phyloP scores from a whole-genome alignment of 2,797 vertebrate species.

The Eupleurogrammus muticus region DNA sequence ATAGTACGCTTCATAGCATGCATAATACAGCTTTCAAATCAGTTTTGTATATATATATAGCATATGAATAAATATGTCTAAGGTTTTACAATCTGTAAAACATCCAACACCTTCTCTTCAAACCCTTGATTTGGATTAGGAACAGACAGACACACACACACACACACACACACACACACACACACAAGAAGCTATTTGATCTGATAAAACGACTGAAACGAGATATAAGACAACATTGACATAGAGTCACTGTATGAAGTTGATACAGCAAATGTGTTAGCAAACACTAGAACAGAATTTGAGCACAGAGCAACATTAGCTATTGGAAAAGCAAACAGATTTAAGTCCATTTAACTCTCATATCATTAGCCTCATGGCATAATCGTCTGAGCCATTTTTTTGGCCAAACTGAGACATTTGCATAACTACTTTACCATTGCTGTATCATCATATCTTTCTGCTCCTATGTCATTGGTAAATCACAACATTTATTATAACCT shows the following conservation, averaged over 20 bases:
- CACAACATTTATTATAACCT: too few species aligned
- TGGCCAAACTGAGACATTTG: too few species aligned
- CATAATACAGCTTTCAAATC: neutral
- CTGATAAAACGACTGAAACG: neutral
- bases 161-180: too few species aligned
- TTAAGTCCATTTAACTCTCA: neutral
- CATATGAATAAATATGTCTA: neutral
- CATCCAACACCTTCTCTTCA: accelerated
- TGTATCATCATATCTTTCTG: too few species aligned
- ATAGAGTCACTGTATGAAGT: neutral
- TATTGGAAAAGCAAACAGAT: neutral
- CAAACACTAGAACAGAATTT: neutral
- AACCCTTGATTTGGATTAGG: neutral
- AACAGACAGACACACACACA: neutral
- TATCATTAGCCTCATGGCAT: neutral
- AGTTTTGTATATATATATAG: neutral
- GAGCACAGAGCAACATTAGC: neutral
- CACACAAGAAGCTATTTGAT: too few species aligned
- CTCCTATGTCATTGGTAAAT: too few species aligned
- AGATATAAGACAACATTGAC: neutral
- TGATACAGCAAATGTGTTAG: neutral
- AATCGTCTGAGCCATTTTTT: too few species aligned
- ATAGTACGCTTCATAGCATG: slow-evolving; percentile 8
- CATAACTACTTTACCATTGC: too few species aligned
- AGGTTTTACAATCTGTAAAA: neutral